Percentiles rank a stretch among this genome's conserved stretches.
Evolutionary conservation across 2,888 invertebrate species (phyloP).

Genomic region (Stenoptilia bipunctidactyla): DNA sequence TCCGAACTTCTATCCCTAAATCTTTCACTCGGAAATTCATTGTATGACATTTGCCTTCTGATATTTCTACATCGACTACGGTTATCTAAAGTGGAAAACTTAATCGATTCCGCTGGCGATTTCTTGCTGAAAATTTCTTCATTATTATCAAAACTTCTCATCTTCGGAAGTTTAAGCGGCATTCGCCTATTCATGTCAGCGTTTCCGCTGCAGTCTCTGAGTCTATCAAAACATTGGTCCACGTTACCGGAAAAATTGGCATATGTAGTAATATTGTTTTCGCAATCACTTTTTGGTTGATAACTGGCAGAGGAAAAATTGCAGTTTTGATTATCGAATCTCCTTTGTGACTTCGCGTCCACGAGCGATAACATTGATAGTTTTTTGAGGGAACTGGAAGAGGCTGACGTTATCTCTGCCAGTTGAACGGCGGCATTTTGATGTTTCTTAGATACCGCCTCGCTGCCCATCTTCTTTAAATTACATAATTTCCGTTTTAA

Average conservation of each 20-base stretch:
- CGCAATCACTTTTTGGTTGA: slow-evolving; percentile 49
- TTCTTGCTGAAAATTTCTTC: slow-evolving; percentile 41
- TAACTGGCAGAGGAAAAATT: slow-evolving; percentile 46
- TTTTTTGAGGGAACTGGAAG: slow-evolving; percentile 55
- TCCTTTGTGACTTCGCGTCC: slow-evolving; percentile 47
- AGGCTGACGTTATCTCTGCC: slow-evolving; percentile 58
- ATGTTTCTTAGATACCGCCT: slow-evolving; percentile 57
- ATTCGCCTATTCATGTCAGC: slow-evolving; percentile 32
- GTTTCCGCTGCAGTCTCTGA: slow-evolving; percentile 41
- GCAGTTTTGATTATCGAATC: slow-evolving; percentile 57
- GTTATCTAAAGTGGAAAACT: slow-evolving; percentile 62
- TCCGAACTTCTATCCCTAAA: slow-evolving; percentile 46
- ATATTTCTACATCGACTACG: slow-evolving; percentile 58
- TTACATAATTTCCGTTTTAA: slow-evolving; percentile 63
- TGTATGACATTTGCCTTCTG: slow-evolving; percentile 62
- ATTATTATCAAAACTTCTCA: slow-evolving; percentile 55
- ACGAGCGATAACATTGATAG: slow-evolving; percentile 57
- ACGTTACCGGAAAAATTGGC: slow-evolving; percentile 63
- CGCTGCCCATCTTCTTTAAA: slow-evolving; percentile 62
- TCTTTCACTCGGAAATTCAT: slow-evolving; percentile 60
- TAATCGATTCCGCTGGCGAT: slow-evolving; percentile 42
- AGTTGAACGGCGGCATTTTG: slow-evolving; percentile 60
- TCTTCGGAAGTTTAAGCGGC: slow-evolving; percentile 43
- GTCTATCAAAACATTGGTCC: slow-evolving; percentile 62
- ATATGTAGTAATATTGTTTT: slow-evolving; percentile 49